phyloP scores from a whole-genome alignment of 2,797 vertebrate genomes.

The Danio albolineatus region DNA sequence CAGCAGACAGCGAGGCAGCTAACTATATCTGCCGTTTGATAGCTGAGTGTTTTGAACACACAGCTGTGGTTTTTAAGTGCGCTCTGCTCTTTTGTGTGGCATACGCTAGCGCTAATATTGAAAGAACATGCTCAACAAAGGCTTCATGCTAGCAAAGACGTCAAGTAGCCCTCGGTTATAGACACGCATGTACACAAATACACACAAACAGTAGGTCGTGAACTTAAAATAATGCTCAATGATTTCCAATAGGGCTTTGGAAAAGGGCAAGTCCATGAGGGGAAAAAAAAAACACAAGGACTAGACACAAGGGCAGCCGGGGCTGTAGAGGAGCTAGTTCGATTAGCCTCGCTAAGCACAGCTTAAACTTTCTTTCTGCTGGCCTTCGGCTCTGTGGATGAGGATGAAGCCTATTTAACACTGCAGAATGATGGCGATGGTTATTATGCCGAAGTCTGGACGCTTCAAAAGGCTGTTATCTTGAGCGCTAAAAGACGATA shows the following conservation, averaged over 20 bases:
- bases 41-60: neutral
- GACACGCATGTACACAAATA: slow-evolving; percentile 26
- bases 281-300: neutral
- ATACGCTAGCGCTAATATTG: neutral
- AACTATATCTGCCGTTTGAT: neutral
- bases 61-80: neutral
- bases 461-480: slow-evolving; percentile 43
- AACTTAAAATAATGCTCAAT: slow-evolving; percentile 55
- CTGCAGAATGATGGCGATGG: slow-evolving; percentile 12
- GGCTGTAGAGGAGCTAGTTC: slow-evolving; percentile 19
- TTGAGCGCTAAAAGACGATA: slow-evolving; percentile 18
- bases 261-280: slow-evolving; percentile 41
- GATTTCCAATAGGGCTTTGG: slow-evolving; percentile 57
- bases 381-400: neutral
- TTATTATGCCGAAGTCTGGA: slow-evolving; percentile 27
- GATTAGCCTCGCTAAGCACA: slow-evolving; percentile 23
- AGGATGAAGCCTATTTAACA: slow-evolving; percentile 44
- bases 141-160: neutral
- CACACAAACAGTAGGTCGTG: slow-evolving; percentile 31
- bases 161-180: neutral
- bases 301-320: slow-evolving; percentile 21
- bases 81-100: neutral
- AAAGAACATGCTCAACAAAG: neutral
- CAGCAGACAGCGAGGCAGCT: neutral
- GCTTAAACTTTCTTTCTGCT: slow-evolving; percentile 23